Evolutionary conservation across 2,888 invertebrate species (phyloP).

Genomic region (Amaurobius ferox): DNA sequence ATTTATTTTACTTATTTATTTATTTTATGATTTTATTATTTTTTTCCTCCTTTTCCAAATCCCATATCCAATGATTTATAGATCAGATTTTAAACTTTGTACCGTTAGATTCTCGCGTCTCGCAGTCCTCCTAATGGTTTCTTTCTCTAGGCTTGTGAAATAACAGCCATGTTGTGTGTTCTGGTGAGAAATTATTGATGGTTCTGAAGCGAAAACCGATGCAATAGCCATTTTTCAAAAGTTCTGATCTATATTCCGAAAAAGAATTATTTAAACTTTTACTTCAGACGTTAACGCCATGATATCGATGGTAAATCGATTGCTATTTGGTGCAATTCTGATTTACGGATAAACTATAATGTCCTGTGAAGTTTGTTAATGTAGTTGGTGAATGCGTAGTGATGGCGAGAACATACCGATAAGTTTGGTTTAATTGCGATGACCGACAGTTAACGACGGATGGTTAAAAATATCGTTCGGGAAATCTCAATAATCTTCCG

Average conservation of each 20-base stretch:
- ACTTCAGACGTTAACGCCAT: neutral
- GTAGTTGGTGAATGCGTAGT: no score
- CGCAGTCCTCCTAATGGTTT: constrained; percentile 21
- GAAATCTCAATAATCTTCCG: no score
- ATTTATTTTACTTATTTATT: neutral
- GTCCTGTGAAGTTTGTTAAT: no score
- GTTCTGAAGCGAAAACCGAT: constrained; percentile 50
- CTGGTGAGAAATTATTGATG: constrained; percentile 43
- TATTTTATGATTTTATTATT: neutral
- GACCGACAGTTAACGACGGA: no score
- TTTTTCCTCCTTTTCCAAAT: neutral
- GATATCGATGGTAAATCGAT: neutral
- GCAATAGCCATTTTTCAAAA: constrained; percentile 5
- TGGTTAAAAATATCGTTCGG: no score
- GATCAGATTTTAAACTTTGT: constrained; percentile 49
- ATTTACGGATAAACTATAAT: no score
- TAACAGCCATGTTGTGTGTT: constrained; percentile 44
- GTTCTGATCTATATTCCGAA: neutral
- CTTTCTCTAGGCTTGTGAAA: constrained; percentile 28
- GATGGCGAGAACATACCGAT: no score
- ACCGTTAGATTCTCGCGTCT: neutral
- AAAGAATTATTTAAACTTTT: constrained; percentile 2
- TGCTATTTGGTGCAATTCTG: neutral
- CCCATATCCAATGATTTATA: constrained; percentile 63
- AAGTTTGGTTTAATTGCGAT: no score